These are phyloP conservation scores for Notodonta dromedarius DNA, from an alignment of 2,888 invertebrate genomes.

Conservation along the genomic window DNA sequence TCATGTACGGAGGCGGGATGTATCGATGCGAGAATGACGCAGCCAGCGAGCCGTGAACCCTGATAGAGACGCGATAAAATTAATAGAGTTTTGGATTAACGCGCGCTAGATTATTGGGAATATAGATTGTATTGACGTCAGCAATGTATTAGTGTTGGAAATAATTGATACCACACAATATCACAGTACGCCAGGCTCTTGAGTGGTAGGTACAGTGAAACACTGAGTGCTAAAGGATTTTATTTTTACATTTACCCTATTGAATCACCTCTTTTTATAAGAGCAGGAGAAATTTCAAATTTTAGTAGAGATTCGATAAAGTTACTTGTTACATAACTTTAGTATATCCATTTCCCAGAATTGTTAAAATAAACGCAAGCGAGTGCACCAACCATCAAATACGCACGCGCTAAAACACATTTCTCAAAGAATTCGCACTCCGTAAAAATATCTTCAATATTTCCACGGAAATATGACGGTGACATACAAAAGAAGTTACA, in stretches of 20 bases:
- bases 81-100: conserved; percentile 61
- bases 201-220: too few relatives aligned
- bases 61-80: conserved; percentile 60
- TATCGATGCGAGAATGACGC: conserved; percentile 22
- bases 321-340: too few relatives aligned
- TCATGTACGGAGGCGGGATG: conserved; percentile 17
- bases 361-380: background rate
- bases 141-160: background rate
- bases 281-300: too few relatives aligned
- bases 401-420: background rate
- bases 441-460: conserved; percentile 31
- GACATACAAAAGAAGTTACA: conserved; percentile 32
- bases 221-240: too few relatives aligned
- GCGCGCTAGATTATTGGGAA: conserved; percentile 34
- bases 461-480: conserved; percentile 31
- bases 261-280: too few relatives aligned
- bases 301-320: too few relatives aligned
- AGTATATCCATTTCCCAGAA: too few relatives aligned
- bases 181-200: too few relatives aligned
- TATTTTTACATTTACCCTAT: too few relatives aligned
- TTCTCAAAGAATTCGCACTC: conserved; percentile 10
- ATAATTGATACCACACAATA: background rate
- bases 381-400: background rate
- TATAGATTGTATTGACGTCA: background rate
- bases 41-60: conserved; percentile 28